Percentiles rank a stretch among this genome's conserved stretches.
Conservation (phyloP, 2,888 invertebrate genomes). For the Philaethria dido region DNA sequence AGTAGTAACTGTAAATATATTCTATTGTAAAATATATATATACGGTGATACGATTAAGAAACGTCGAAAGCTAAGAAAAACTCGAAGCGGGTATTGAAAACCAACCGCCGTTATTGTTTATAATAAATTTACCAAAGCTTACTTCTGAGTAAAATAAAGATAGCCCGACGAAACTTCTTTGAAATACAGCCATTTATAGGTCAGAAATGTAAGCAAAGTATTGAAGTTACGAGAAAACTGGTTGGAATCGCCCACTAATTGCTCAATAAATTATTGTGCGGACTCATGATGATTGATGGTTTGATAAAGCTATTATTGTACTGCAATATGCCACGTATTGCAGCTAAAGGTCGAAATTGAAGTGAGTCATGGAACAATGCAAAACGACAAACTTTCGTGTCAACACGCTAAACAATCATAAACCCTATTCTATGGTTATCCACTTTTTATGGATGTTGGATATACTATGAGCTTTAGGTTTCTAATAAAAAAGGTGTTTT, state of each 20-base stretch:
- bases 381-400: slow-evolving; percentile 52
- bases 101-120: slow-evolving; percentile 22
- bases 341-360: slow-evolving; percentile 38
- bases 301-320: slow-evolving; percentile 45
- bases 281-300: slow-evolving; percentile 44
- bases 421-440: slow-evolving; percentile 38
- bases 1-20: background rate
- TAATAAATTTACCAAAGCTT: slow-evolving; percentile 19
- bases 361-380: slow-evolving; percentile 54
- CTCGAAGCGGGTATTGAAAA: slow-evolving; percentile 1
- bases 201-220: slow-evolving; percentile 31
- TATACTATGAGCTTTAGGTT: too few relatives aligned
- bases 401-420: slow-evolving; percentile 55
- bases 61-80: slow-evolving; percentile 6
- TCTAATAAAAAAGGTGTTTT: background rate
- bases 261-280: slow-evolving; percentile 39
- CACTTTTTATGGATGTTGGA: background rate
- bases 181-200: slow-evolving; percentile 31
- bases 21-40: background rate
- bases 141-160: slow-evolving; percentile 34
- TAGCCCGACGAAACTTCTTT: slow-evolving; percentile 24
- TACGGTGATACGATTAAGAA: background rate
- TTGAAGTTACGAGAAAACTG: slow-evolving; percentile 37
- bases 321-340: slow-evolving; percentile 40
- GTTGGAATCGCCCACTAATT: slow-evolving; percentile 38